Evolutionary conservation across 2,888 invertebrate species (phyloP).

Genomic region (Drosophila nr. medialis): DNA sequence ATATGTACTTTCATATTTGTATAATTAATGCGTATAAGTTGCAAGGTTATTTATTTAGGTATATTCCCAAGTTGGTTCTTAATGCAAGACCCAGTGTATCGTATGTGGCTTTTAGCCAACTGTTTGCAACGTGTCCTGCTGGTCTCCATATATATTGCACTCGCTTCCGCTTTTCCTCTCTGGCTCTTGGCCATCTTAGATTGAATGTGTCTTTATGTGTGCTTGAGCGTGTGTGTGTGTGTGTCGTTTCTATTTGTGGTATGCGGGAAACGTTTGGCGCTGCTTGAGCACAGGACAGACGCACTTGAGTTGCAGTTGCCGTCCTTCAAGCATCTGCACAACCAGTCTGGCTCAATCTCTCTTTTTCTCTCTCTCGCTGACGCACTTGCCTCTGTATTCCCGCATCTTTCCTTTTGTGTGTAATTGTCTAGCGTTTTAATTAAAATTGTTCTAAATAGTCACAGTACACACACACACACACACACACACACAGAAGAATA

Average conservation of each 20-base stretch:
- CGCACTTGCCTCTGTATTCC: slow-evolving; percentile 3
- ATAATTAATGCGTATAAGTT: slow-evolving; percentile 28
- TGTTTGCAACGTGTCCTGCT: slow-evolving; percentile 20
- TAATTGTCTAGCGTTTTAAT: slow-evolving; percentile 78
- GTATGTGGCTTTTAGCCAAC: slow-evolving; percentile 33
- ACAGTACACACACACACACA: slow-evolving; percentile 20
- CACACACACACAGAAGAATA: slow-evolving; percentile 18
- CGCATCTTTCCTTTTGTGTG: slow-evolving; percentile 48
- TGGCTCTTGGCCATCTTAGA: slow-evolving; percentile 40
- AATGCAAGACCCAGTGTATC: slow-evolving; percentile 22
- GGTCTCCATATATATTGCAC: slow-evolving; percentile 16
- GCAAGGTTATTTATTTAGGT: slow-evolving; percentile 20
- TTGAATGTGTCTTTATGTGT: slow-evolving; percentile 28
- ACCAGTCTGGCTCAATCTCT: slow-evolving; percentile 6
- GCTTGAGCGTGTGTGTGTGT: slow-evolving; percentile 8
- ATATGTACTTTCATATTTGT: slow-evolving; percentile 13
- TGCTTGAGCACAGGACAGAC: slow-evolving; percentile 74
- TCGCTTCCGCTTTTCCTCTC: slow-evolving; percentile 49
- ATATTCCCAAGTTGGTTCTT: slow-evolving; percentile 22
- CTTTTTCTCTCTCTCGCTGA: background rate
- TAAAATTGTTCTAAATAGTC: slow-evolving; percentile 78
- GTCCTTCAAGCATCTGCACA: slow-evolving; percentile 35
- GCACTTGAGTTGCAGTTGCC: slow-evolving; percentile 59
- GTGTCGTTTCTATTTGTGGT: slow-evolving; percentile 59
- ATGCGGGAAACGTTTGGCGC: slow-evolving; percentile 53